Conservation (phyloP, 2,113 vertebrate genomes). For the Peromyscus californicus region DNA sequence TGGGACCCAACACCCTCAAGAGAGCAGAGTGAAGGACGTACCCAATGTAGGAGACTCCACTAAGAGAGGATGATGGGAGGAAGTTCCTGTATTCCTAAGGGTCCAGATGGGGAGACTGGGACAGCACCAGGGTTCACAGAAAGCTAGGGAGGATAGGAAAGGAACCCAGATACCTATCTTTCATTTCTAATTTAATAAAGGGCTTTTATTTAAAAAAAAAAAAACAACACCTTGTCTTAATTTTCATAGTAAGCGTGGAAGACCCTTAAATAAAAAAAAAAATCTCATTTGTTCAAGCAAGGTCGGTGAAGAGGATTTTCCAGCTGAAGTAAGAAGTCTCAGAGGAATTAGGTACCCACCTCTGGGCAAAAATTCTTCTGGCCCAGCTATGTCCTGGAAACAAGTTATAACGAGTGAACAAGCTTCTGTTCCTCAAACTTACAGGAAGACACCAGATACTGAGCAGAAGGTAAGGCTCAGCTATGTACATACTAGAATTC, state of each 20-base stretch:
- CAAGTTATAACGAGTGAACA: not conserved
- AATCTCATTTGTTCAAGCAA: not conserved
- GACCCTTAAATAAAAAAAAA: not conserved
- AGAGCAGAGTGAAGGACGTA: not conserved
- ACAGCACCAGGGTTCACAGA: not conserved
- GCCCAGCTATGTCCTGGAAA: not conserved
- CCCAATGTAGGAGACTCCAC: not conserved
- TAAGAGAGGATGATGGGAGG: not conserved
- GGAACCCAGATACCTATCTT: not conserved
- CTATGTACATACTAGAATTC: not conserved
- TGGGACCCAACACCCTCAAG: fast-evolving
- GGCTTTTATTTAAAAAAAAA: not conserved
- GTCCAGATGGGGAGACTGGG: not conserved
- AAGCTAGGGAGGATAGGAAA: not conserved
- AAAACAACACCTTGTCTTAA: not conserved
- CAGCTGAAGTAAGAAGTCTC: not conserved
- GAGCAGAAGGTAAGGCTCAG: not conserved
- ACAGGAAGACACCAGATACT: not conserved
- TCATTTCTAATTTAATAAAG: not conserved
- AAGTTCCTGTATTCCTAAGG: not conserved
- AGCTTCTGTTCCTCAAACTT: not conserved
- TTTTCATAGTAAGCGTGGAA: not conserved
- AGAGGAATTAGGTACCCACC: not conserved
- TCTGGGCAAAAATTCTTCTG: not conserved
- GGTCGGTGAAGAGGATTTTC: not conserved